Evolutionary conservation across 2,113 vertebrate genomes (phyloP), one percentile per base, ranked within the genome.

Genomic region (Mirounga angustirostris): DNA sequence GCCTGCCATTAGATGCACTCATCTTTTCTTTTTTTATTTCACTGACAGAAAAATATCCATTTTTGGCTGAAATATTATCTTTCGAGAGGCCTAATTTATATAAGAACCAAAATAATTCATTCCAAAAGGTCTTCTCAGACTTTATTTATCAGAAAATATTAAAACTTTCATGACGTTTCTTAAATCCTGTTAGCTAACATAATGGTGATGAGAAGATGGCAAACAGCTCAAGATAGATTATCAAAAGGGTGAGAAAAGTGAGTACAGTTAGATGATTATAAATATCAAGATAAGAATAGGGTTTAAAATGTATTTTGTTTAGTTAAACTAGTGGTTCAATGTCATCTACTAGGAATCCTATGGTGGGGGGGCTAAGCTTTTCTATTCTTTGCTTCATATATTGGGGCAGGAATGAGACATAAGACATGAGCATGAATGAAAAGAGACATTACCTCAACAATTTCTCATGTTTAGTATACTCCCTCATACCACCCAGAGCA

Each of bases 21-120:
- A 89, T 50, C 9, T 95, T 97, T 92, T 91, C 65, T 89, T 91
- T 96, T 74, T 98, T 96, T 2, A 21, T 83, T 92, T 97, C 81
- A 91, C 54, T 94, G 69, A 89, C 71, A 96, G n/a, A 74, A 74
- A 11, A 85, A 56, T 18, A 96, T 78, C 79, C 46, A 52, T 30
- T 98, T 97, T 94, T 69, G 54, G 58, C 26, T 98, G 94, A 91
- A 98, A 97, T 94, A 92, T 43, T 97, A 58, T 61, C 24, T 98
- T 98, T 97, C 30, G 96, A 97, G 79, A 98, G 86, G 56, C 16
- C 36, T 97, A 93, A 58, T 65, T 97, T 97, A 69, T 97, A 59
- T 52, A 56, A 95, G 18, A 0, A 97, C 89, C 76, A 95, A 95
- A 95, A 83, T 43, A 82, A 92, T 63, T 83, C 58, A 79, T 65